Evolutionary conservation across 64 coral and sea anemone species (phyloP), one percentile per base, ranked within the genome.

Genomic region (Actinia equina): DNA sequence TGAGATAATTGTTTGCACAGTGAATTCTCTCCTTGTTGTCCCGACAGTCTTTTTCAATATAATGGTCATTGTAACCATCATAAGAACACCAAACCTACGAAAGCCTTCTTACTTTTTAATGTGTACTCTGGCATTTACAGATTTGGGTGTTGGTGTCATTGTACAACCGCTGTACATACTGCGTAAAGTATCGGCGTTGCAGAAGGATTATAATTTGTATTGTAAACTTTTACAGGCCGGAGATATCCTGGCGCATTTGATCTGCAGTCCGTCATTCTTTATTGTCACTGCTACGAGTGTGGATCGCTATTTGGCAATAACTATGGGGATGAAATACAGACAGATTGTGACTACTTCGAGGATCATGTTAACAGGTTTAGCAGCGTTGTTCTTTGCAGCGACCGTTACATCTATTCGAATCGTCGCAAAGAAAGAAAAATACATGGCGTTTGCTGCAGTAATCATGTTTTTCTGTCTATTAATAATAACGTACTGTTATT

Each of bases 251-350:
- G 83, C 89, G 27, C 89, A 84, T 1, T 51, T 85, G 17, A 91
- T 91, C 51, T 84, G 82, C 51, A 65, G 82, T 11, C 76, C 84
- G 54, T 91, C 89, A 4, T 91, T 91, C 61, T 79, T 86, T 56
- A 86, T 85, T 11, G 89, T 91, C 11, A 86, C 65, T 25, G 89
- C 89, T 41, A 91, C 84, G 54, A 91, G 89, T 57, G 76, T 91
- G n/a, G 89, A 91, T 58, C 65, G 89, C 17, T 64, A 86, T 22
- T 53, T 91, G 22, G 89, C 89, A 12, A 84, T 91, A 5, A 76
- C 63, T 22, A 54, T 80, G 46, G 58, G 52, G 22, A 64, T 77
- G 2, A 71, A 63, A 42, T 19, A 58, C 42, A 27, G 53, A n/a
- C 15, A 52, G 71, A 44, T 78, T 52, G 27, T 91, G 20, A 30